A percentile compares a stretch with the other conserved stretches of the same genome.
Conservation (phyloP, 2,113 vertebrate species). For the Xiphias gladius region DNA sequence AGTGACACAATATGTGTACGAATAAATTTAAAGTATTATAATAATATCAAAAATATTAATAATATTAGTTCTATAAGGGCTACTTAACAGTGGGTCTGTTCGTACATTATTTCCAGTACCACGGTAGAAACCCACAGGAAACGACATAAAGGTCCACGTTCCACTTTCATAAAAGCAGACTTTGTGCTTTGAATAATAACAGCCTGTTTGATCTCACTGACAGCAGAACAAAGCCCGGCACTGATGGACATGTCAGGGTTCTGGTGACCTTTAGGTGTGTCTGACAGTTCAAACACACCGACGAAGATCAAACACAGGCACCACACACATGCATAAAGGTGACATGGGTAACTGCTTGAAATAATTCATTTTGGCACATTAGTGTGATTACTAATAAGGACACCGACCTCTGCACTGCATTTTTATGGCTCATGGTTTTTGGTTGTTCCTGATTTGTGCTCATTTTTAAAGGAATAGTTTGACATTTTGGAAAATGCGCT, state of each 20-base stretch:
- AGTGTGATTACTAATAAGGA: background rate
- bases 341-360: background rate
- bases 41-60: no score
- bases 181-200: constrained; percentile 41
- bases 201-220: constrained; percentile 44
- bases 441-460: no score
- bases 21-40: no score
- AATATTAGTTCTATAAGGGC: no score
- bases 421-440: background rate
- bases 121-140: constrained; percentile 14
- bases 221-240: constrained; percentile 45
- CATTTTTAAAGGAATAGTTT: no score
- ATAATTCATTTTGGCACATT: background rate
- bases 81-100: no score
- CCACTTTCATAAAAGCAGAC: constrained; percentile 13
- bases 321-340: background rate
- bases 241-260: constrained; percentile 40
- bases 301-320: constrained; percentile 26
- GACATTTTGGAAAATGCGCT: background rate
- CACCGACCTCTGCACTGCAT: background rate
- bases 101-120: background rate
- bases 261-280: constrained; percentile 64
- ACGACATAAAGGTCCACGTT: background rate
- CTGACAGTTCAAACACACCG: constrained; percentile 54
- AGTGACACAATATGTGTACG: background rate